Evolutionary conservation across 2,113 vertebrate genomes (phyloP), one percentile per base, ranked within the genome.

Genomic region (Dissostichus mawsoni): DNA sequence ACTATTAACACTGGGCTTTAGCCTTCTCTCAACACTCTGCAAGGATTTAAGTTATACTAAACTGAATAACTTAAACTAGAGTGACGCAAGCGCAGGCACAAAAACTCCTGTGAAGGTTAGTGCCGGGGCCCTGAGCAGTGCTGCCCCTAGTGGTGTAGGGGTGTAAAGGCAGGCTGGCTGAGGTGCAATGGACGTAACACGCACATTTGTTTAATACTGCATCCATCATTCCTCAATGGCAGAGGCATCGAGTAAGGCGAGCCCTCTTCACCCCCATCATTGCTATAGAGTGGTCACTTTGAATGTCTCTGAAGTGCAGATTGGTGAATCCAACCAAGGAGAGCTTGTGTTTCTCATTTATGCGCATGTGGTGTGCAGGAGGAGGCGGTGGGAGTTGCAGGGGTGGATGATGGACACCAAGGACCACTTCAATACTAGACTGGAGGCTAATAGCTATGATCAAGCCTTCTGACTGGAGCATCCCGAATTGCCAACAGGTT

Each of bases 101-200:
- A 71, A 81, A 81, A 83, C 36, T 74, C 58, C 69, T 81, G 84
- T 75, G 85, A 76, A 14, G 53, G 77, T 84, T 86, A 57, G 84
- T 90, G 89, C 65, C 13, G 48, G 84, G 81, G 85, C 84, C 89
- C 91, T 92, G 94, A 92, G 91, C 84, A 86, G 85, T 90, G 89
- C 84, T 92, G 89, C 92, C 90, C 91, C 91, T 76, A 85, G 82
- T 89, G 89, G 87, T 83, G 70, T 76, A 90, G 87, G 84, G 87
- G 88, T 90, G 81, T 89, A 94, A 94, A 92, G 93, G 92, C 93
- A 94, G 89, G 89, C 78, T 91, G 87, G 87, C 78, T 76, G 84
- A 86, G 85, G 85, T 61, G 66, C 78, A 89, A 80, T 79, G 70
- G 80, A 88, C 47, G 56, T 78, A 20, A 76, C 56, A 62, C 72